Percentiles rank a stretch among this genome's conserved stretches.
Evolutionary conservation across 2,888 invertebrate genomes (phyloP).

Genomic region (Pogonocherus hispidulus): DNA sequence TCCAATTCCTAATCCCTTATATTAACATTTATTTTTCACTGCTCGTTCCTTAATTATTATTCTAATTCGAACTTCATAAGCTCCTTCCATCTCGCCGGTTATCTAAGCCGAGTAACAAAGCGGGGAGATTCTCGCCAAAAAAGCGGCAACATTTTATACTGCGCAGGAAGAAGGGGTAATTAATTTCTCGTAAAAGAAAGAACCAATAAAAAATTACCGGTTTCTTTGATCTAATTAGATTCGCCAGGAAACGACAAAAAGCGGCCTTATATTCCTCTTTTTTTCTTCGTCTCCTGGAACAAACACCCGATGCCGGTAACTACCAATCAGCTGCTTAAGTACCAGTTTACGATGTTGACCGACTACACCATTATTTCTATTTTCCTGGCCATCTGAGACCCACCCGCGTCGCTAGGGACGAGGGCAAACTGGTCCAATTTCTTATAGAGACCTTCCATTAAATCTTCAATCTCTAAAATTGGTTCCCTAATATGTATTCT

Average conservation of each 20-base stretch:
- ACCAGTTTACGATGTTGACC: slow-evolving; percentile 54
- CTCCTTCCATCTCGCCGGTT: not conserved
- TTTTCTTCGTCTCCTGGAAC: slow-evolving; percentile 15
- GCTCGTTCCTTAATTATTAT: not conserved
- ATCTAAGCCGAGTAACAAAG: not conserved
- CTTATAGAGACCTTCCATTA: not conserved
- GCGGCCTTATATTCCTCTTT: slow-evolving; percentile 1
- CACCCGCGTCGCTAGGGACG: slow-evolving; percentile 12
- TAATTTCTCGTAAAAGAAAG: slow-evolving; percentile 34
- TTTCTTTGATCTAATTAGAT: slow-evolving; percentile 39
- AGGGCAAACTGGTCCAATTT: not conserved
- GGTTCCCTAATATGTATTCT: too few relatives aligned
- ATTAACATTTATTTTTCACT: too few relatives aligned
- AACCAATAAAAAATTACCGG: slow-evolving; percentile 34
- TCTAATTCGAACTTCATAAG: not conserved
- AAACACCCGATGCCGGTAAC: slow-evolving; percentile 44
- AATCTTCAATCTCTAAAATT: not conserved
- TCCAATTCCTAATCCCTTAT: too few relatives aligned
- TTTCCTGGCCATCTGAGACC: slow-evolving; percentile 54
- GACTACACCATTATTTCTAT: slow-evolving; percentile 51
- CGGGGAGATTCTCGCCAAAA: not conserved
- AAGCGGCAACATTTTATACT: slow-evolving; percentile 5
- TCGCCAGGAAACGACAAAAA: slow-evolving; percentile 27
- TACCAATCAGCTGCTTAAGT: slow-evolving; percentile 47
- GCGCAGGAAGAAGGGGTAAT: slow-evolving; percentile 19